phyloP scores from a whole-genome alignment of 1,140 invertebrate genomes.

The Ceratoteleas bidentatus region DNA sequence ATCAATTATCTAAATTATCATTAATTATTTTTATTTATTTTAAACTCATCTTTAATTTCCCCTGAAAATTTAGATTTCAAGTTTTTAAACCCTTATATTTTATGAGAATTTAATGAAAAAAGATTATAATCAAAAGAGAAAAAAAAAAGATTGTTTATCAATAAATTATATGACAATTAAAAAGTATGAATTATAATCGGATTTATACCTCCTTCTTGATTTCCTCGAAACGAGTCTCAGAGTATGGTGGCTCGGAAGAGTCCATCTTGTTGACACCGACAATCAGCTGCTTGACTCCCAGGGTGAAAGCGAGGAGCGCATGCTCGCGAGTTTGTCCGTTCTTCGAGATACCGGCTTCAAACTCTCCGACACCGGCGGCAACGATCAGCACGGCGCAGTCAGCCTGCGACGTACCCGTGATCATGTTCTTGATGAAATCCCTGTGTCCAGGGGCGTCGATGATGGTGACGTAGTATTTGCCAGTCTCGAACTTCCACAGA shows the following conservation, averaged over 20 bases:
- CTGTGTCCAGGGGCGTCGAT: constrained; percentile 99
- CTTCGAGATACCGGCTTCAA: constrained; percentile 99
- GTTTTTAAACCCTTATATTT: no score
- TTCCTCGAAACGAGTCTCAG: constrained; percentile 95
- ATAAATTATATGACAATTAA: no score
- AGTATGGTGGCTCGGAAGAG: constrained; percentile 97
- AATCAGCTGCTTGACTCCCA: constrained; percentile 99
- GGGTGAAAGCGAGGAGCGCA: constrained; percentile 97
- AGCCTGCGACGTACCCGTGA: constrained; percentile 97
- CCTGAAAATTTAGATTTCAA: no score
- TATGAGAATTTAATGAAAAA: no score
- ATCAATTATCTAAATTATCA: no score
- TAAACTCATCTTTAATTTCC: no score
- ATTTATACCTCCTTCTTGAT: constrained; percentile 97
- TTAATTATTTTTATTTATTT: no score
- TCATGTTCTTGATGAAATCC: constrained; percentile 99
- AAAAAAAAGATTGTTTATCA: no score
- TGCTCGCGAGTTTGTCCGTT: constrained; percentile 99
- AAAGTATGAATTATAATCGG: no score
- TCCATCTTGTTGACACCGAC: constrained; percentile 99
- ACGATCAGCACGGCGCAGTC: constrained; percentile 99
- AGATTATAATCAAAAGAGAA: no score
- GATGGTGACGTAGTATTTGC: constrained; percentile 98
- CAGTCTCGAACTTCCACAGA: constrained; percentile 99
- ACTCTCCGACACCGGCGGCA: constrained; percentile 98